Conservation (phyloP, 1,140 invertebrate genomes). For the Zaprionus lachaisei region DNA sequence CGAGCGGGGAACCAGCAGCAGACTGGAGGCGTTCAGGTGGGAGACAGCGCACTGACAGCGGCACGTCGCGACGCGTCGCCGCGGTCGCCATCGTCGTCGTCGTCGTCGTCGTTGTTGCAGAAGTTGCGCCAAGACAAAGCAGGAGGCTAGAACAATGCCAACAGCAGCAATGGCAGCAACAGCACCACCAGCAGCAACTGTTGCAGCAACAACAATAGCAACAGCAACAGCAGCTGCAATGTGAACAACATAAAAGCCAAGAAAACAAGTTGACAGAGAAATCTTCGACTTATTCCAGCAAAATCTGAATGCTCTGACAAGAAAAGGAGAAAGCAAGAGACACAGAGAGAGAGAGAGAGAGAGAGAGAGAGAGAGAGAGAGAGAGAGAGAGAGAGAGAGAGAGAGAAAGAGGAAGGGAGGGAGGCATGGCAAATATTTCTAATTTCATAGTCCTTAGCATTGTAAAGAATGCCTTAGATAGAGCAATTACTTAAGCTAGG, state of each 20-base stretch:
- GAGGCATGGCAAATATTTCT: neutral
- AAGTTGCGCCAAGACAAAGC: conserved; percentile 60
- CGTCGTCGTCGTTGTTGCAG: conserved; percentile 46
- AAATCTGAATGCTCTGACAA: conserved; percentile 3
- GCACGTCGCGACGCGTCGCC: conserved; percentile 23
- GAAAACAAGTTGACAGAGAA: conserved; percentile 31
- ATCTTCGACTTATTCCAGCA: conserved; percentile 14
- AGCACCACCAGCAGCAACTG: conserved; percentile 1
- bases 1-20: neutral
- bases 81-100: neutral
- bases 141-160: conserved; percentile 55
- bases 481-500: conserved; percentile 2
- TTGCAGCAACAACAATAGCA: neutral
- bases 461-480: conserved; percentile 1
- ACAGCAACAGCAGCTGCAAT: conserved; percentile 17
- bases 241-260: conserved; percentile 7
- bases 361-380: neutral
- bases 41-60: conserved; percentile 46
- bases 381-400: no score
- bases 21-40: conserved; percentile 2
- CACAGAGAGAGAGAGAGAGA: neutral
- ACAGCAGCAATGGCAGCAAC: neutral
- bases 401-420: neutral
- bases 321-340: neutral
- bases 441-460: conserved; percentile 7